A percentile compares a stretch with the other conserved stretches of the same genome.
These are phyloP conservation scores for Oplegnathus fasciatus DNA, from an alignment of 2,113 vertebrate species.

Conservation along the genomic window DNA sequence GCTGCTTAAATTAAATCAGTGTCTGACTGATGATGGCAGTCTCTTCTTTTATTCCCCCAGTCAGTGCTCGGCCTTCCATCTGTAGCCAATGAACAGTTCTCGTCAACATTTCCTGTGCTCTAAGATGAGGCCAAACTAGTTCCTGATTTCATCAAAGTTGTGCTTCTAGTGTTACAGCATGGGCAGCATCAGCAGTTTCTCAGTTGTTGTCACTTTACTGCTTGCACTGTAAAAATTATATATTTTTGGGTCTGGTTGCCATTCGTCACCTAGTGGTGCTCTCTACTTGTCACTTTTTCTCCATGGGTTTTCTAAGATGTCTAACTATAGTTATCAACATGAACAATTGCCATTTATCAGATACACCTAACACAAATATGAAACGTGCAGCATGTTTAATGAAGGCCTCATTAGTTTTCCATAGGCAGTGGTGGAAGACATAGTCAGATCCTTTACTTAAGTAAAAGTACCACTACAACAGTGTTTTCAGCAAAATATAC, in stretches of 20 bases:
- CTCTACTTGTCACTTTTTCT: background rate
- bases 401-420: background rate
- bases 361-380: background rate
- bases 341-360: background rate
- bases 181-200: slow-evolving; percentile 29
- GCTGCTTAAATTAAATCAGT: slow-evolving; percentile 52
- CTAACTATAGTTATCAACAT: background rate
- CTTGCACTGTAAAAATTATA: background rate
- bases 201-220: slow-evolving; percentile 11
- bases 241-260: background rate
- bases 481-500: background rate
- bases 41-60: slow-evolving; percentile 1
- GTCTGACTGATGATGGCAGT: slow-evolving; percentile 20
- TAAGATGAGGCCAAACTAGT: slow-evolving; percentile 8
- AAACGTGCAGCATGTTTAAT: background rate
- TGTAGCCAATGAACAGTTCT: slow-evolving; percentile 17
- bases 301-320: background rate
- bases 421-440: background rate
- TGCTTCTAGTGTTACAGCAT: background rate
- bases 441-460: background rate
- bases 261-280: background rate
- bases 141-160: slow-evolving; percentile 22
- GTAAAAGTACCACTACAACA: background rate
- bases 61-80: slow-evolving; percentile 4
- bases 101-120: background rate